Conservation (phyloP, 2,113 vertebrate genomes). For the Lota lota region DNA sequence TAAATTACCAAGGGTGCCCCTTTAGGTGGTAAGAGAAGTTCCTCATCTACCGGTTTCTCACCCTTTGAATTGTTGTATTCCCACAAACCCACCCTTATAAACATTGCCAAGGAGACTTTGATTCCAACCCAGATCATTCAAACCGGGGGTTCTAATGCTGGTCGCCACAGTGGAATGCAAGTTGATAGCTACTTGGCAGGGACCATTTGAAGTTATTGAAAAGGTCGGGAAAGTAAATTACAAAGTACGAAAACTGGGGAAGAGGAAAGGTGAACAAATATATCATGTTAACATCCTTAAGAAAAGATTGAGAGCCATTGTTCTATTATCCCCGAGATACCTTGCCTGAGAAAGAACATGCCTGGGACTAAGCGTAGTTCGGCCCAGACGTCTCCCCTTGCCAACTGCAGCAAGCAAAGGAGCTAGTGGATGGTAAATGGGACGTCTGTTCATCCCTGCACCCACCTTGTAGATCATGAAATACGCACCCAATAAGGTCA, state of each 20-base stretch:
- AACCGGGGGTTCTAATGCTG: conserved; percentile 3
- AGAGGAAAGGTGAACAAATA: background rate
- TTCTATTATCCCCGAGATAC: too few species aligned
- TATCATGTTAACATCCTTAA: background rate
- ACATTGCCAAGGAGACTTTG: background rate
- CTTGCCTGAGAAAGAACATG: background rate
- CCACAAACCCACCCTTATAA: background rate
- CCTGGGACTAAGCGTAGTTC: background rate
- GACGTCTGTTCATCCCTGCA: background rate
- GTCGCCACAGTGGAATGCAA: background rate
- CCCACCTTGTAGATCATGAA: background rate
- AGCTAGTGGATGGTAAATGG: background rate
- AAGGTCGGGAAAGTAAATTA: conserved; percentile 1
- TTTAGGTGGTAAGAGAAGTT: conserved; percentile 12
- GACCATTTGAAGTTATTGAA: background rate
- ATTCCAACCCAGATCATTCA: background rate
- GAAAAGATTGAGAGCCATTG: background rate
- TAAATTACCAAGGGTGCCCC: background rate
- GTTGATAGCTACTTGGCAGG: conserved; percentile 1
- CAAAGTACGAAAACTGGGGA: background rate
- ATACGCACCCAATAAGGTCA: background rate
- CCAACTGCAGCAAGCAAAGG: background rate
- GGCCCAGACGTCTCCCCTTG: background rate
- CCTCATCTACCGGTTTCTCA: conserved; percentile 12
- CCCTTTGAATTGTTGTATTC: conserved; percentile 3